Base-by-base conservation (phyloP, 2,888 invertebrate genomes). In the Polyploca ridens region DNA sequence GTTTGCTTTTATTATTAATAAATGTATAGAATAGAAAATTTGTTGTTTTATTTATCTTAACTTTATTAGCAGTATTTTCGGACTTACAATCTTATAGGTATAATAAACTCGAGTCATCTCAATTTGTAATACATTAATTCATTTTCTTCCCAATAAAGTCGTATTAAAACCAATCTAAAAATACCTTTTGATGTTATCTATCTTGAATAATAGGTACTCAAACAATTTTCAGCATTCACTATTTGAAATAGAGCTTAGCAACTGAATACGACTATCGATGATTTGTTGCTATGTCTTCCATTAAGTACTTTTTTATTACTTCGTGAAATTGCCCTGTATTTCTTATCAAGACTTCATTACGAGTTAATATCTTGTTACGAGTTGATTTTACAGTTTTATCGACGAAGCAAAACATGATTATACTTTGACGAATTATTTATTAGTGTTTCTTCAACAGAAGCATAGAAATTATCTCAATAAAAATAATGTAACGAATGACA, bases 221-320 rank as follows among this genome's bases (percentile, higher is more conserved):
- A 16, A 7, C 54, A 19, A 65, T 69, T 65, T 57, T 64, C 63
- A 62, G 54, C 63, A 64, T 67, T 72, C 65, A 41, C 41, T 13
- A 0, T 41, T 27, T 3, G 13, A 19, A 41, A 27, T 41, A 41
- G 14, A 44, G 16, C 16, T 38, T 7, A 59, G 14, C 35, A 5
- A 54, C 7, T 19, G 3, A 54, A 14, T 19, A 19, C 19, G 54
- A 54, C 54, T 54, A 27, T 41, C 11, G 41, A 19, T n/a, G 13
- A 14, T 19, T 41, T 44, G 41, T 61, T 41, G 41, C 61, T 41
- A 61, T 61, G 27, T 27, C 41, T 14, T 41, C 11, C 41, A 11
- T 61, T 1, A 61, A 61, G 61, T 44, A 41, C 5, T 27, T 61
- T 11, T 61, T 61, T 13, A 61, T 27, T 41, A 61, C 61, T 19